Percentiles rank a stretch among this genome's conserved stretches.
Conservation (phyloP, 2,113 vertebrate species). For the Corydoras sp. region DNA sequence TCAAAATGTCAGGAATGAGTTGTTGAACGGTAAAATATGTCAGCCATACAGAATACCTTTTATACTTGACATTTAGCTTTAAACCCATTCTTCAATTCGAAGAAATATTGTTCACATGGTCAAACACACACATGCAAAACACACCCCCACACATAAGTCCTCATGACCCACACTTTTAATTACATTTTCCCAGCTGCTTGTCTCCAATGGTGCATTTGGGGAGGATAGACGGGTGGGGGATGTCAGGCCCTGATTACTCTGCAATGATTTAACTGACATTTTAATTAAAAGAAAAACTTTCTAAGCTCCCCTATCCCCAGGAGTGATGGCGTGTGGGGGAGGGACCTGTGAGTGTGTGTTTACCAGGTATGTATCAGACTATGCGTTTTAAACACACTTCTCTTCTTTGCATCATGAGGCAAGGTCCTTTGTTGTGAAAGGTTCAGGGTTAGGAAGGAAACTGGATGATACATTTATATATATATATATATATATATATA, state of each 20-base stretch:
- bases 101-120: constrained; percentile 22
- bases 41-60: constrained; percentile 49
- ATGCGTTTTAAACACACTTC: not conserved
- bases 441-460: too few relatives aligned
- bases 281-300: constrained; percentile 74
- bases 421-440: too few relatives aligned
- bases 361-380: not conserved
- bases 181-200: constrained; percentile 47
- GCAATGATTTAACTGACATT: constrained; percentile 73
- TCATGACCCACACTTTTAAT: constrained; percentile 52
- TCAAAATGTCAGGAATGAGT: constrained; percentile 57
- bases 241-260: constrained; percentile 65
- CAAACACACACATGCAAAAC: constrained; percentile 39
- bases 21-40: constrained; percentile 56
- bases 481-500: too few relatives aligned
- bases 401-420: too few relatives aligned
- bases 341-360: constrained; percentile 40
- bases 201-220: constrained; percentile 39
- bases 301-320: constrained; percentile 55
- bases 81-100: constrained; percentile 43
- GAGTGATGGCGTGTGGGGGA: constrained; percentile 50
- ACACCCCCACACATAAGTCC: constrained; percentile 11
- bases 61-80: constrained; percentile 59
- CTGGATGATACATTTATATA: too few relatives aligned
- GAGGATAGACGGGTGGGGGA: constrained; percentile 35